Base-by-base conservation (phyloP, 2,797 vertebrate species). In the Tinamus major region DNA sequence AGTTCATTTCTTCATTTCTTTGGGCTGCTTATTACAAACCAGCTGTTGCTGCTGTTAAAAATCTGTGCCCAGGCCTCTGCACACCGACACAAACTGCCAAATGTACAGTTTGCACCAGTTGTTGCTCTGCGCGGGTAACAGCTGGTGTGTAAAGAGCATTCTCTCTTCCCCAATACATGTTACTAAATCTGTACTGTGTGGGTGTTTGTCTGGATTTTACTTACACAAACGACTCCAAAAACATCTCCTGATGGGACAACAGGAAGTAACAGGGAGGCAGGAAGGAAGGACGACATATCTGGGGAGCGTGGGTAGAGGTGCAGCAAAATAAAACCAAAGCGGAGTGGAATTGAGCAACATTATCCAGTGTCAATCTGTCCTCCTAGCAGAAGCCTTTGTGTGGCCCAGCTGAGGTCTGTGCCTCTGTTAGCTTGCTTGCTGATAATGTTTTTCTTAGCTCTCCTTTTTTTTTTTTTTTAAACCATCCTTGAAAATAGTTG, bases 71-170 rank as follows among this genome's bases (percentile, higher is more conserved):
- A 24, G 61, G 27, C 65, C 46, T 76, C 80, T 55, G 64, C 37
- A 26, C 39, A 4, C 29, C 58, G 76, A 49, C 74, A 69, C 23
- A 3, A 10, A 10, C 55, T 81, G 59, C 41, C 79, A 61, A 72
- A 41, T 29, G 79, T 31, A 31, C 68, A 24, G 16, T 48, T 42
- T 78, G 46, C 69, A 67, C 64, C 44, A 8, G 9, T 84, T 75
- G 33, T 64, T 86, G 69, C 80, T 81, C 18, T 44, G 41, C 56
- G 82, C 72, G 90, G 74, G 33, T 24, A 78, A 37, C 71, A 93
- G 48, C 53, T 53, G 2, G 23, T 12, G 4, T 3, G 8, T 8
- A 9, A 55, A 64, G 72, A 48, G 31, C 24, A 41, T 7, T 27
- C 33, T 20, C 24, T 42, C n/a, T 55, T 68, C 41, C 86, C 20